Evolutionary conservation across 2,888 invertebrate genomes (phyloP).

Genomic region (Allacma fusca): DNA sequence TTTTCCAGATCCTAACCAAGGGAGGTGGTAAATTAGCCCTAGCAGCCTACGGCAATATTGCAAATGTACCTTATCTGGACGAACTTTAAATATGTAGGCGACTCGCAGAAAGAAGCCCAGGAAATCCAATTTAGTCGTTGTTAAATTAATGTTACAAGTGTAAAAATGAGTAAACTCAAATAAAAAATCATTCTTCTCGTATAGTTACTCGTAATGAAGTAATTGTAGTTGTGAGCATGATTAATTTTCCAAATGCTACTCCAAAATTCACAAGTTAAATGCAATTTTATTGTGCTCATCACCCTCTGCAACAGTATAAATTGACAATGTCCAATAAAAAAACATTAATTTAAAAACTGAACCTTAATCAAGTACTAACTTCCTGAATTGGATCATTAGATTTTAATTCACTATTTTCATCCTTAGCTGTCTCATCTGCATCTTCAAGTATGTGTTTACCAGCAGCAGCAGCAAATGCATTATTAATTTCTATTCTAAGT

Average conservation of each 20-base stretch:
- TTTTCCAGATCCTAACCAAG: conserved; percentile 49
- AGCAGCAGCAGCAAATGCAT: too few species aligned
- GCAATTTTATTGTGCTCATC: too few species aligned
- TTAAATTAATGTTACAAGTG: conserved; percentile 13
- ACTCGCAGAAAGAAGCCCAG: not conserved
- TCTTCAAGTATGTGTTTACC: too few species aligned
- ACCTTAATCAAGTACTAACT: too few species aligned
- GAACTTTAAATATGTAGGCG: conserved; percentile 64
- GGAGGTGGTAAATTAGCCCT: conserved; percentile 75
- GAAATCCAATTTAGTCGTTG: not conserved
- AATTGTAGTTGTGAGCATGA: not conserved
- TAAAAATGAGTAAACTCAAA: not conserved
- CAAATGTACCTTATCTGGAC: conserved; percentile 80
- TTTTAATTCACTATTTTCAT: too few species aligned
- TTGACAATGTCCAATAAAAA: too few species aligned
- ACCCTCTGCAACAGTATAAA: too few species aligned
- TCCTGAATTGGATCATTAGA: too few species aligned
- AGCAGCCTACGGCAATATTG: conserved; percentile 82
- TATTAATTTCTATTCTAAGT: not conserved
- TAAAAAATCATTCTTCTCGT: not conserved
- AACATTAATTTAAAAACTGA: too few species aligned
- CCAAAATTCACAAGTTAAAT: too few species aligned
- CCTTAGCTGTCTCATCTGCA: too few species aligned
- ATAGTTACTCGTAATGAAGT: not conserved
- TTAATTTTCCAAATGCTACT: too few species aligned